Evolutionary conservation across 1,140 invertebrate species (phyloP).

Genomic region (Acyrthosiphon pisum): DNA sequence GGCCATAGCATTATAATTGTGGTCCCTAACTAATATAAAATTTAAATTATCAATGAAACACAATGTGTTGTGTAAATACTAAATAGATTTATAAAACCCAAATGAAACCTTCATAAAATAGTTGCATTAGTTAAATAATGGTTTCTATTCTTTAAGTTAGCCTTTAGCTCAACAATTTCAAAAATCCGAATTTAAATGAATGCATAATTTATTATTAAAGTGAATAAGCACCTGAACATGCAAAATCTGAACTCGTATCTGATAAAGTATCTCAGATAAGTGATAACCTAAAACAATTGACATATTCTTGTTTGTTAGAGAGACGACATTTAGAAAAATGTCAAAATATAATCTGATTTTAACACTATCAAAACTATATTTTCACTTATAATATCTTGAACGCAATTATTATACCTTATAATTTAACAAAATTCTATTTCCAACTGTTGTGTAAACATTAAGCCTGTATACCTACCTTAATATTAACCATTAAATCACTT

Average conservation of each 20-base stretch:
- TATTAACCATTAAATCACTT: not conserved
- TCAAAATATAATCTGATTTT: not conserved
- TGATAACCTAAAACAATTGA: not conserved
- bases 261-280: not conserved
- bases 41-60: too few species aligned
- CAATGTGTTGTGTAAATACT: too few species aligned
- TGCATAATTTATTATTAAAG: not conserved
- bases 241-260: too few species aligned
- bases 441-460: not conserved
- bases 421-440: not conserved
- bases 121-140: too few species aligned
- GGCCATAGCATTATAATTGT: too few species aligned
- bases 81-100: too few species aligned
- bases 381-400: not conserved
- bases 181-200: too few species aligned
- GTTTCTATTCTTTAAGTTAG: too few species aligned
- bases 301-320: not conserved
- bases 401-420: not conserved
- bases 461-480: not conserved
- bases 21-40: too few species aligned
- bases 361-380: not conserved
- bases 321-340: not conserved
- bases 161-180: too few species aligned
- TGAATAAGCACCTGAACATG: not conserved
- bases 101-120: too few species aligned